phyloP scores from a whole-genome alignment of 2,113 vertebrate genomes.

The Rhinichthys klamathensis region DNA sequence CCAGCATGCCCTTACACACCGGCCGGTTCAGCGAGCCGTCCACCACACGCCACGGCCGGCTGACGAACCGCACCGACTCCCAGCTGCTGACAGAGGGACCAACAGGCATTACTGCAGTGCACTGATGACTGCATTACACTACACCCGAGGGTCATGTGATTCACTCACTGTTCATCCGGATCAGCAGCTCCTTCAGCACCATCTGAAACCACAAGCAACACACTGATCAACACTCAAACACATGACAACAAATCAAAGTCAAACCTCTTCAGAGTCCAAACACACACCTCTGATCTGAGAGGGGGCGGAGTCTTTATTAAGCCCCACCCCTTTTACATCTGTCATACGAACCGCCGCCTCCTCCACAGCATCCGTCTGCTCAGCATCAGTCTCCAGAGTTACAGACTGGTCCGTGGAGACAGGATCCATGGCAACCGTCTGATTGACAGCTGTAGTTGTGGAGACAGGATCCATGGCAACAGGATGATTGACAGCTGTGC shows the following conservation, averaged over 20 bases:
- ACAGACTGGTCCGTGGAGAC: not conserved
- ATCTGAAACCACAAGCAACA: conserved; percentile 6
- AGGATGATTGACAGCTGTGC: not conserved
- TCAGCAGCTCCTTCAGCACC: not conserved
- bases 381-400: not conserved
- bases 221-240: not conserved
- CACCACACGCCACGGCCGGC: conserved; percentile 92
- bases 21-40: conserved; percentile 87
- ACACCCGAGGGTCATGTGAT: too few species aligned
- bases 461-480: too few species aligned
- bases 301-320: not conserved
- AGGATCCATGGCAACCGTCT: not conserved
- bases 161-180: conserved; percentile 36
- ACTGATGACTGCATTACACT: too few species aligned
- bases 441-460: not conserved
- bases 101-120: not conserved
- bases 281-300: conserved; percentile 1
- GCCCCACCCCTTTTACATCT: not conserved
- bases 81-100: not conserved
- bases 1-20: conserved; percentile 95
- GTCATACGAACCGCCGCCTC: not conserved
- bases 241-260: too few species aligned
- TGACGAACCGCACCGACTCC: conserved; percentile 76
- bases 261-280: not conserved
- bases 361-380: not conserved